phyloP scores from a whole-genome alignment of 2,113 vertebrate species.

The Amazona vittata region DNA sequence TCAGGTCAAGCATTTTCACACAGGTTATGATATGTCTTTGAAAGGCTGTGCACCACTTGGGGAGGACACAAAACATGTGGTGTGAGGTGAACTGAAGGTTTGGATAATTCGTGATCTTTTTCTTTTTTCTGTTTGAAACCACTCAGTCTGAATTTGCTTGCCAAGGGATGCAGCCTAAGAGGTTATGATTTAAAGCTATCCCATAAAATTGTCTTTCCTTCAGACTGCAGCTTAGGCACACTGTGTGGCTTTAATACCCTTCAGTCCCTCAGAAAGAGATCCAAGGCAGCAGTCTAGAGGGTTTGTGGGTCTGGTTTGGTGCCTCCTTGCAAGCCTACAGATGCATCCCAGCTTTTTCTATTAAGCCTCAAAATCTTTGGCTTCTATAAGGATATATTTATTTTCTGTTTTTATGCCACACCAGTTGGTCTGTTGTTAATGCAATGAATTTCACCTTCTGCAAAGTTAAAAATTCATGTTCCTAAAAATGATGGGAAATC shows the following conservation, averaged over 20 bases:
- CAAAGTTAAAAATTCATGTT: constrained; percentile 5
- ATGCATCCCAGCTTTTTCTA: background rate
- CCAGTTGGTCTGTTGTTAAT: background rate
- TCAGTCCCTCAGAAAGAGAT: background rate
- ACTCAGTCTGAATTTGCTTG: background rate
- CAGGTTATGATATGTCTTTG: background rate
- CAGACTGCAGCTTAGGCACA: fast-evolving
- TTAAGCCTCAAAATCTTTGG: background rate
- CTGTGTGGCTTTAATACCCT: background rate
- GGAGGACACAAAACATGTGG: background rate
- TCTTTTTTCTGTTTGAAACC: background rate
- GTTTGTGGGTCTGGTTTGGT: background rate
- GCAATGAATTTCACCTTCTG: background rate
- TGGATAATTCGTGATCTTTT: background rate
- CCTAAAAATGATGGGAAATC: background rate
- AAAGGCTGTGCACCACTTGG: background rate
- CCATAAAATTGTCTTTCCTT: background rate
- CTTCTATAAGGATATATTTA: background rate
- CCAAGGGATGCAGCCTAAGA: background rate
- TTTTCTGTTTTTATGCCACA: background rate
- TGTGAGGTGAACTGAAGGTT: background rate
- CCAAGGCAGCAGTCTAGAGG: background rate
- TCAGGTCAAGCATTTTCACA: background rate
- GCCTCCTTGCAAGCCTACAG: background rate
- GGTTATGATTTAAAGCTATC: background rate